Percentiles rank a stretch among this genome's conserved stretches.
phyloP scores from a whole-genome alignment of 2,797 vertebrate genomes.

The Rallus crepitans region DNA sequence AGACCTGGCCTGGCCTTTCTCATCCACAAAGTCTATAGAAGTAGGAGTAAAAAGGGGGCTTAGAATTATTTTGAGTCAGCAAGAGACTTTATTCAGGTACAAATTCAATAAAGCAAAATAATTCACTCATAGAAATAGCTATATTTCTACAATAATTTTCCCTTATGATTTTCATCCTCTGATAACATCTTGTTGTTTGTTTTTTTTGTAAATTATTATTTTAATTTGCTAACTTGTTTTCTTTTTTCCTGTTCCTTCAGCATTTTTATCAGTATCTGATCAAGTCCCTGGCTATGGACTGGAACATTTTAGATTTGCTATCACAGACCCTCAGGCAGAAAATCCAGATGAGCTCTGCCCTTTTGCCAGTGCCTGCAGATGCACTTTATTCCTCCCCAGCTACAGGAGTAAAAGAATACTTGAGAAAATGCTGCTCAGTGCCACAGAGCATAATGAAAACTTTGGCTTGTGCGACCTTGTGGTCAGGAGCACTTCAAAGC shows the following conservation, averaged over 20 bases:
- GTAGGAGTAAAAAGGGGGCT: background rate
- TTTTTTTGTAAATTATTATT: background rate
- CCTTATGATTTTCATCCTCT: background rate
- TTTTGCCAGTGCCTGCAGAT: conserved; percentile 8
- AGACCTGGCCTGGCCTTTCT: background rate
- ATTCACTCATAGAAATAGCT: background rate
- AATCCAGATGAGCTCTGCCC: conserved; percentile 66
- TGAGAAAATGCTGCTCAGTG: conserved; percentile 53
- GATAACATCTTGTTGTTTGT: background rate
- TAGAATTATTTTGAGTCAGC: background rate
- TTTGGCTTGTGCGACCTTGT: conserved; percentile 8
- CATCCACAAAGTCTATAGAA: background rate
- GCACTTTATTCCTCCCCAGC: conserved; percentile 68
- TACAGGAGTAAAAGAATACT: conserved; percentile 73
- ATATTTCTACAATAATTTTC: background rate
- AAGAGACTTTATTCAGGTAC: background rate
- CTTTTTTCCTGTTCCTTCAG: conserved; percentile 33
- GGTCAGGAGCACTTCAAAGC: background rate
- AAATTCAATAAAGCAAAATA: background rate
- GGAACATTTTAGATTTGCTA: background rate
- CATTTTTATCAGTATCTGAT: conserved; percentile 75
- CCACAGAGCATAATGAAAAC: conserved; percentile 58
- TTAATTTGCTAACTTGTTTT: background rate
- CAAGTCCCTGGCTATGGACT: conserved; percentile 26
- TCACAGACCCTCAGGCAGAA: background rate